phyloP scores from a whole-genome alignment of 2,113 vertebrate genomes.

The Thermophis baileyi region DNA sequence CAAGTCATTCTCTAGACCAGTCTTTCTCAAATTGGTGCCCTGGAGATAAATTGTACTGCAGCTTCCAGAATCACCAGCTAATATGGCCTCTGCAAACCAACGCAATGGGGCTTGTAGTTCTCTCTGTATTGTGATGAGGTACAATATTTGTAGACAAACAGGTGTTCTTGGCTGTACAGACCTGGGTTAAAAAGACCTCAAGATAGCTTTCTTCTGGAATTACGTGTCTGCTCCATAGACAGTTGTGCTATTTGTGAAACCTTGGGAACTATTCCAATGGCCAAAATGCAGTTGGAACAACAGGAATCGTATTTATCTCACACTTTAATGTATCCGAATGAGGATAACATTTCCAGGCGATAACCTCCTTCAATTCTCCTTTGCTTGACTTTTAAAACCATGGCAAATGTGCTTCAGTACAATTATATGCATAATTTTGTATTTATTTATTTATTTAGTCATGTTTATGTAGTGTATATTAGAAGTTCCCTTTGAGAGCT shows the following conservation, averaged over 20 bases:
- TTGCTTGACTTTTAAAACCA: background rate
- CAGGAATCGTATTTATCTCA: background rate
- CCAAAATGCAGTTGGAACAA: background rate
- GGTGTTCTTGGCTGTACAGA: background rate
- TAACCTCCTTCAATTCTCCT: background rate
- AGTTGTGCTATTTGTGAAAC: background rate
- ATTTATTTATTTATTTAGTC: too few species aligned
- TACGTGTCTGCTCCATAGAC: background rate
- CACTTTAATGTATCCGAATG: background rate
- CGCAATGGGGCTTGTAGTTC: background rate
- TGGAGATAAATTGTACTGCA: background rate
- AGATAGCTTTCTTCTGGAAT: background rate
- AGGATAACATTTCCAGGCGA: background rate
- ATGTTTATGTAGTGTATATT: too few species aligned
- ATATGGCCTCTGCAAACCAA: background rate
- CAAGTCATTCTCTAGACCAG: background rate
- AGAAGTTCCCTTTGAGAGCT: too few species aligned
- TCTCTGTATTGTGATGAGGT: background rate
- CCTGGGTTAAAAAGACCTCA: background rate
- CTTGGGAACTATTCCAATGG: background rate
- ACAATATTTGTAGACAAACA: background rate
- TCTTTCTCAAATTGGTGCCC: background rate
- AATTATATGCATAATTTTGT: too few species aligned
- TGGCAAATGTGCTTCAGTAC: background rate
- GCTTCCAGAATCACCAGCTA: background rate